phyloP scores from a whole-genome alignment of 2,113 vertebrate species.

The Oostethus manadensis region DNA sequence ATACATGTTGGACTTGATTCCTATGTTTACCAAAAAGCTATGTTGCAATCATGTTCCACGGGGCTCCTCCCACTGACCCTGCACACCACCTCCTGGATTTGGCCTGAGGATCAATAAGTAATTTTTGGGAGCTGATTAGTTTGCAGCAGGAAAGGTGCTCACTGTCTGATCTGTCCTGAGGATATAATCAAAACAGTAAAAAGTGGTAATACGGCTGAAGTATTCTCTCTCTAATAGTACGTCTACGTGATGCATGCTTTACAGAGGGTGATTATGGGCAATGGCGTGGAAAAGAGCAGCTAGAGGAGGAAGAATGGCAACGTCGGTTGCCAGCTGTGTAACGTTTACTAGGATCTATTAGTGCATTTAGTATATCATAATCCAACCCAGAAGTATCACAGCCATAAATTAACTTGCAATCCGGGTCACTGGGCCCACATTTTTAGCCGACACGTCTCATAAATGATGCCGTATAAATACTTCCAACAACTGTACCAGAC shows the following conservation, averaged over 20 bases:
- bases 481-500: too few relatives aligned
- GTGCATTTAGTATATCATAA: neutral
- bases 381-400: neutral
- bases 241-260: slow-evolving; percentile 33
- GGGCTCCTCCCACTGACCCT: slow-evolving; percentile 76
- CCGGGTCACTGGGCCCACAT: too few relatives aligned
- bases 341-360: neutral
- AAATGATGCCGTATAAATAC: too few relatives aligned
- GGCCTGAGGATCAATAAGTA: slow-evolving; percentile 91
- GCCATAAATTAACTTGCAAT: neutral
- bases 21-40: slow-evolving; percentile 40
- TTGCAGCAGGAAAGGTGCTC: slow-evolving; percentile 83
- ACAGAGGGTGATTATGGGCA: slow-evolving; percentile 17
- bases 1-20: slow-evolving; percentile 57
- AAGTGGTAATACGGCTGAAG: slow-evolving; percentile 72
- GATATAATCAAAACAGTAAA: slow-evolving; percentile 88
- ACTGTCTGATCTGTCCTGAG: slow-evolving; percentile 83
- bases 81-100: slow-evolving; percentile 46
- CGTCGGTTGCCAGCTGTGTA: neutral
- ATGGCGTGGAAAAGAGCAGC: slow-evolving; percentile 15
- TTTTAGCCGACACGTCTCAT: too few relatives aligned
- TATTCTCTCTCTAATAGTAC: slow-evolving; percentile 64
- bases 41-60: slow-evolving; percentile 30
- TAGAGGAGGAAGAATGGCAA: neutral
- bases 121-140: slow-evolving; percentile 99